These are phyloP conservation scores for Bubalus kerabau DNA, from an alignment of 2,113 vertebrate genomes.

Conservation along the genomic window DNA sequence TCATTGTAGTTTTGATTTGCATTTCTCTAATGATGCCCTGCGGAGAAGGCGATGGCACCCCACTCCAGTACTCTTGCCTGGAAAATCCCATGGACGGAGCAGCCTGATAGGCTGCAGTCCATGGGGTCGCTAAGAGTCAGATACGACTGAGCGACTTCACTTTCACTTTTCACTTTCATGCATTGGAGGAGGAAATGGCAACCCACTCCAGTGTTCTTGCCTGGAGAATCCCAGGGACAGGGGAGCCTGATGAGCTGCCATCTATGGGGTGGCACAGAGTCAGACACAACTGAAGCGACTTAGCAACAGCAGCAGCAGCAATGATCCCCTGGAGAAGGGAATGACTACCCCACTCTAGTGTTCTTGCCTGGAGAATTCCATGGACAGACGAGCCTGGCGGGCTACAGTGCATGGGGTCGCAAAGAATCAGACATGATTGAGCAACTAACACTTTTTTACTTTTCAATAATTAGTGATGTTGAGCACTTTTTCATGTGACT, in stretches of 20 bases:
- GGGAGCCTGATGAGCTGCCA: too few species aligned
- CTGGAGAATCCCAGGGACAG: too few species aligned
- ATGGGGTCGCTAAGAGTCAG: background rate
- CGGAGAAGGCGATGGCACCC: too few species aligned
- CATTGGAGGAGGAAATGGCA: too few species aligned
- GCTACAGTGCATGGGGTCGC: background rate
- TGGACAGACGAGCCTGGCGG: background rate
- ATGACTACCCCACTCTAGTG: background rate
- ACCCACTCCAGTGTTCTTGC: too few species aligned
- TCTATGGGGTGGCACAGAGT: too few species aligned
- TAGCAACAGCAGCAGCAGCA: background rate
- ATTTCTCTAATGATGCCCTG: background rate
- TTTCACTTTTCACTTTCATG: too few species aligned
- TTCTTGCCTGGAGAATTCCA: background rate
- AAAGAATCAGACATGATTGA: background rate
- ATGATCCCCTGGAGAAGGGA: background rate
- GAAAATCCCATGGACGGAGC: background rate
- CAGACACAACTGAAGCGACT: too few species aligned
- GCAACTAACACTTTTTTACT: background rate
- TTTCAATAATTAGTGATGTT: background rate
- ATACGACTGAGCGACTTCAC: background rate
- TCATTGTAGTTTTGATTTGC: background rate
- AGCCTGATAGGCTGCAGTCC: rapidly evolving
- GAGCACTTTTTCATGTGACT: background rate
- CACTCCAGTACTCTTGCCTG: too few species aligned